Percentiles rank a stretch among this genome's conserved stretches.
These are phyloP conservation scores for Pollachius pollachius DNA, from an alignment of 2,113 vertebrate genomes.

Conservation along the genomic window DNA sequence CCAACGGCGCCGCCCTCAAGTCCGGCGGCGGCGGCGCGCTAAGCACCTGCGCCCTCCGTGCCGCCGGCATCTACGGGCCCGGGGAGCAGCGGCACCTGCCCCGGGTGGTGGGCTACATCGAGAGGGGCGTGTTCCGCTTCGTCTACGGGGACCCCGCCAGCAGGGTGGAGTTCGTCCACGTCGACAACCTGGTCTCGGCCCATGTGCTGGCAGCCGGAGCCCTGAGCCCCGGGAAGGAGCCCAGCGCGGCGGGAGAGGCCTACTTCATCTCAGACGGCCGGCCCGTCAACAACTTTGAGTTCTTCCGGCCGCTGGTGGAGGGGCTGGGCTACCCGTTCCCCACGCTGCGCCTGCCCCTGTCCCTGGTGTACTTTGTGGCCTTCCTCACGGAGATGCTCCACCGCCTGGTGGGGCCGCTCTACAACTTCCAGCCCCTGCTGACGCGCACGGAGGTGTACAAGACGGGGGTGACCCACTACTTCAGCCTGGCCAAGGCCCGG, in stretches of 20 bases:
- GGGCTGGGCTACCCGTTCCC: conserved; percentile 89
- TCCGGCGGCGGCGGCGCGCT: conserved; percentile 60
- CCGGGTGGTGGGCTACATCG: conserved; percentile 86
- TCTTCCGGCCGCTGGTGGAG: conserved; percentile 89
- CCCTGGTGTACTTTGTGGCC: conserved; percentile 83
- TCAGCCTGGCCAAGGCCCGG: conserved; percentile 86
- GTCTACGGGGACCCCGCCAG: conserved; percentile 83
- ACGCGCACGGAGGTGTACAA: conserved; percentile 94
- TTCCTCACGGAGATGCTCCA: conserved; percentile 86
- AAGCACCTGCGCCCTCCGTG: conserved; percentile 84
- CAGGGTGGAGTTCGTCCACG: conserved; percentile 92
- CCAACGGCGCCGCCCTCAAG: conserved; percentile 70
- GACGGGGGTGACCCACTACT: conserved; percentile 91
- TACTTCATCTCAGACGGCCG: conserved; percentile 93
- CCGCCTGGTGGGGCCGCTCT: conserved; percentile 73
- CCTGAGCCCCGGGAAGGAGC: conserved; percentile 68
- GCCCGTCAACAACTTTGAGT: conserved; percentile 94
- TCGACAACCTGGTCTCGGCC: conserved; percentile 88
- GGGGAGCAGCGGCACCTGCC: conserved; percentile 94
- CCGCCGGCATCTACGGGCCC: conserved; percentile 92
- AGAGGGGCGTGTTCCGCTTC: conserved; percentile 86
- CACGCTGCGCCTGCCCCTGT: conserved; percentile 78
- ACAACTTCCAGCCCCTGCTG: conserved; percentile 93
- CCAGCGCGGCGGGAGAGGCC: conserved; percentile 84
- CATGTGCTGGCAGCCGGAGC: conserved; percentile 83